Evolutionary conservation across 2,113 vertebrate genomes (phyloP).

Genomic region (Coptodon rendalli): DNA sequence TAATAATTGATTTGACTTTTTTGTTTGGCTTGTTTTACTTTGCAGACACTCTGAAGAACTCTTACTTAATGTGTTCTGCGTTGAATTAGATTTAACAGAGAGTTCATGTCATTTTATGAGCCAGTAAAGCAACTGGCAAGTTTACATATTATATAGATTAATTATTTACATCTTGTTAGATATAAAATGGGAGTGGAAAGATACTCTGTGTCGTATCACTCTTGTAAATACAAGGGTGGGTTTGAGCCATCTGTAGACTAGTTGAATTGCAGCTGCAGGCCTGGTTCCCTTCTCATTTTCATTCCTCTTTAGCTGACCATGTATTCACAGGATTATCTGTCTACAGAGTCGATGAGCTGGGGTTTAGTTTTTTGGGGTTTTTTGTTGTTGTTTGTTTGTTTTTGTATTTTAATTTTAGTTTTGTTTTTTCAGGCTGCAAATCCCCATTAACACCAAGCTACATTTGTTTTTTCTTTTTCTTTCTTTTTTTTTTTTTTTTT

Average conservation of each 20-base stretch:
- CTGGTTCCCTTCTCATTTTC: neutral
- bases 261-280: neutral
- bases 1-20: neutral
- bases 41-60: neutral
- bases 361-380: neutral
- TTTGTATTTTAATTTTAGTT: neutral
- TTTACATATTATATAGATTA: neutral
- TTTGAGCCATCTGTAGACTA: neutral
- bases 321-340: neutral
- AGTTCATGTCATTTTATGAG: neutral
- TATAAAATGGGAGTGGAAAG: neutral
- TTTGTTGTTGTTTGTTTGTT: neutral
- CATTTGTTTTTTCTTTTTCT: neutral
- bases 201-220: neutral
- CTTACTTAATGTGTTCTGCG: neutral
- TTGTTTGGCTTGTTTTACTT: neutral
- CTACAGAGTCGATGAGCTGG: neutral
- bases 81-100: neutral
- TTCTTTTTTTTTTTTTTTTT: neutral
- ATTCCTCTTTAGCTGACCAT: neutral
- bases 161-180: neutral
- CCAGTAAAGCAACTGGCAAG: neutral
- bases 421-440: neutral
- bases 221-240: neutral
- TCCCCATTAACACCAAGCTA: neutral